phyloP scores from a whole-genome alignment of 2,888 invertebrate genomes.

The Sussaba pulchella region DNA sequence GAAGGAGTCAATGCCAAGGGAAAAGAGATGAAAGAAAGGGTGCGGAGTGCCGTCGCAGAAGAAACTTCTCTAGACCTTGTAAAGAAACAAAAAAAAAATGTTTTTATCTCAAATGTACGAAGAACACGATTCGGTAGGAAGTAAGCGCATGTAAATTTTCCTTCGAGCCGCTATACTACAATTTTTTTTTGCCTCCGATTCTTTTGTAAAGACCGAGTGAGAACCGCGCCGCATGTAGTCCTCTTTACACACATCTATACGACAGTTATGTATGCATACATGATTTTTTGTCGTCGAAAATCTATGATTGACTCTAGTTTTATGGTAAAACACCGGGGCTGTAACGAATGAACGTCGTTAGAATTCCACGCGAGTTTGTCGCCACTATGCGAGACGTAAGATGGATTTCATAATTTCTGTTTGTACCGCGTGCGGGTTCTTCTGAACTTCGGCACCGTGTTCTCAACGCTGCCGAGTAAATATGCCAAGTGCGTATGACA shows the following conservation, averaged over 20 bases:
- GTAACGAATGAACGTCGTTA: slow-evolving; percentile 57
- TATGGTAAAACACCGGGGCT: slow-evolving; percentile 36
- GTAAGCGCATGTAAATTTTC: slow-evolving; percentile 63
- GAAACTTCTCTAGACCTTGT: slow-evolving; percentile 18
- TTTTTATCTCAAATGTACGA: too few species aligned
- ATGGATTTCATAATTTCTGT: slow-evolving; percentile 58
- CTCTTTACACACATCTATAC: too few species aligned
- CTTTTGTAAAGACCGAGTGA: slow-evolving; percentile 26
- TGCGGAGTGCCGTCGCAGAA: slow-evolving; percentile 18
- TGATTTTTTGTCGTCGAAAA: slow-evolving; percentile 36
- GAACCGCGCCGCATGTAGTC: background rate
- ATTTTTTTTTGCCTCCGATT: slow-evolving; percentile 50
- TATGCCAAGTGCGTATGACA: slow-evolving; percentile 55
- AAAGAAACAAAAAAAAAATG: slow-evolving; percentile 29
- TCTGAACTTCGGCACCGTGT: slow-evolving; percentile 27
- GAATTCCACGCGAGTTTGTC: slow-evolving; percentile 53
- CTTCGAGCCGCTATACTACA: slow-evolving; percentile 17
- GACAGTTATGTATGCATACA: background rate
- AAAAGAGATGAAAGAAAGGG: slow-evolving; percentile 41
- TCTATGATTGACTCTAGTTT: slow-evolving; percentile 63
- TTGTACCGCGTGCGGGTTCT: slow-evolving; percentile 2
- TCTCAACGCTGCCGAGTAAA: slow-evolving; percentile 48
- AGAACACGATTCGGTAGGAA: slow-evolving; percentile 61
- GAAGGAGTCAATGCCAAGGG: slow-evolving; percentile 24
- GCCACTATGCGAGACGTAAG: slow-evolving; percentile 29